Percentiles rank a stretch among this genome's conserved stretches.
Conservation (phyloP, 2,888 invertebrate species). For the Nomada fabriciana region DNA sequence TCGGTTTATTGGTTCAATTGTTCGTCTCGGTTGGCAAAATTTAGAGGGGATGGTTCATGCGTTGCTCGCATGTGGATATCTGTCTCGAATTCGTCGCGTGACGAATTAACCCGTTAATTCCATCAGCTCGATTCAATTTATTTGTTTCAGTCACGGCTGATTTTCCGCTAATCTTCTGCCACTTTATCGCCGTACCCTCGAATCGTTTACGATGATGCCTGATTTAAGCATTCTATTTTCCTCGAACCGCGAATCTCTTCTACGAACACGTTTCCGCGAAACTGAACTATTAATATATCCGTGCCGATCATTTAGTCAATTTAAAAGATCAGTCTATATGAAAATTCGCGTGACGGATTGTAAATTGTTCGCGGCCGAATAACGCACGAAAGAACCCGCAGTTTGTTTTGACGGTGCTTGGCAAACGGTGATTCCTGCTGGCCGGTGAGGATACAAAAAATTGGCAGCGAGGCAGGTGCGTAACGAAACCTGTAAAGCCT, state of each 20-base stretch:
- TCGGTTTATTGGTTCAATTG: conserved; percentile 65
- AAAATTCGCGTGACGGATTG: not conserved
- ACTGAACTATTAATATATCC: no score
- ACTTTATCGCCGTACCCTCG: not conserved
- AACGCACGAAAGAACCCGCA: not conserved
- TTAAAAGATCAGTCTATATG: not conserved
- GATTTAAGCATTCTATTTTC: not conserved
- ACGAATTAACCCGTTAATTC: conserved; percentile 53
- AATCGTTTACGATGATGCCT: not conserved
- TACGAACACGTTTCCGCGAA: no score
- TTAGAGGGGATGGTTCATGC: conserved; percentile 38
- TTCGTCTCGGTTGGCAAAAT: conserved; percentile 57
- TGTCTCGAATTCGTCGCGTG: conserved; percentile 31
- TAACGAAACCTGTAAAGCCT: conserved; percentile 50
- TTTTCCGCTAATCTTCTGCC: conserved; percentile 19
- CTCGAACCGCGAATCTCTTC: no score
- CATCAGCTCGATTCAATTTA: conserved; percentile 47
- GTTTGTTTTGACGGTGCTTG: conserved; percentile 39
- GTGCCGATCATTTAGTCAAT: not conserved
- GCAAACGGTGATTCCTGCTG: conserved; percentile 21
- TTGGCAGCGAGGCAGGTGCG: conserved; percentile 59
- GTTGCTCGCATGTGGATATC: conserved; percentile 27
- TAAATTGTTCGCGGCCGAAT: not conserved
- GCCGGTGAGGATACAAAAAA: conserved; percentile 37
- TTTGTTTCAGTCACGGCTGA: conserved; percentile 18